A percentile compares a stretch with the other conserved stretches of the same genome.
These are phyloP conservation scores for Mnemiopsis leidyi DNA, from an alignment of 37 sponge, comb jelly and placozoan genomes.

Conservation along the genomic window DNA sequence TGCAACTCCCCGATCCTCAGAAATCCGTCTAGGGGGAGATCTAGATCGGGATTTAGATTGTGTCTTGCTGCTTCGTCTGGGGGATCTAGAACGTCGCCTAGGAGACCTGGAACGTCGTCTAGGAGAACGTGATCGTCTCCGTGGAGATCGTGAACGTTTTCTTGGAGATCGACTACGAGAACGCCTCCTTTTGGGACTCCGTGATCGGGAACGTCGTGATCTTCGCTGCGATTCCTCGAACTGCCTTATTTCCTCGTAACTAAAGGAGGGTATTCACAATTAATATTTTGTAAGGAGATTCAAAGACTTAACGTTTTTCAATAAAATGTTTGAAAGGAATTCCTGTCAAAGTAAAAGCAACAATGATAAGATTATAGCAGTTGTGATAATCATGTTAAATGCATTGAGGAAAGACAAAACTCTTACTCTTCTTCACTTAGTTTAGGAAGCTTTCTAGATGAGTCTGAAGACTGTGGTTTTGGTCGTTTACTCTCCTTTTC, in stretches of 20 bases:
- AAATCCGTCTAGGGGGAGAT: neutral
- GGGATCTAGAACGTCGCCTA: conserved; percentile 8
- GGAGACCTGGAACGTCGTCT: conserved; percentile 17
- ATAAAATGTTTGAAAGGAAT: no score
- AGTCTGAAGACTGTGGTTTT: neutral
- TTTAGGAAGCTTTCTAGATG: neutral
- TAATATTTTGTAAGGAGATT: no score
- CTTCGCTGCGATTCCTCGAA: neutral
- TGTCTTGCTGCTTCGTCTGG: neutral
- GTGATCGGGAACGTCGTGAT: neutral
- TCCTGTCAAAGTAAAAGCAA: no score
- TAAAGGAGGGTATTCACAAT: no score
- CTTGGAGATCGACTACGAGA: neutral
- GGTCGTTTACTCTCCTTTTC: neutral
- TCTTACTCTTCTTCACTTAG: conserved; percentile 3
- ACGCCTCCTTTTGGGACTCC: neutral
- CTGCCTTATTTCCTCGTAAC: conserved; percentile 15
- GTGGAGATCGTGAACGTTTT: neutral
- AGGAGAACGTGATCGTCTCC: neutral
- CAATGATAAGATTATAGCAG: no score
- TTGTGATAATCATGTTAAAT: no score
- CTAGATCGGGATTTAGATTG: neutral
- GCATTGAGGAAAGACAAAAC: neutral
- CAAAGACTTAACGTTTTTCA: no score
- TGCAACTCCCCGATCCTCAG: neutral